Evolutionary conservation across 2,888 invertebrate genomes (phyloP).

Genomic region (Erebia palarica): DNA sequence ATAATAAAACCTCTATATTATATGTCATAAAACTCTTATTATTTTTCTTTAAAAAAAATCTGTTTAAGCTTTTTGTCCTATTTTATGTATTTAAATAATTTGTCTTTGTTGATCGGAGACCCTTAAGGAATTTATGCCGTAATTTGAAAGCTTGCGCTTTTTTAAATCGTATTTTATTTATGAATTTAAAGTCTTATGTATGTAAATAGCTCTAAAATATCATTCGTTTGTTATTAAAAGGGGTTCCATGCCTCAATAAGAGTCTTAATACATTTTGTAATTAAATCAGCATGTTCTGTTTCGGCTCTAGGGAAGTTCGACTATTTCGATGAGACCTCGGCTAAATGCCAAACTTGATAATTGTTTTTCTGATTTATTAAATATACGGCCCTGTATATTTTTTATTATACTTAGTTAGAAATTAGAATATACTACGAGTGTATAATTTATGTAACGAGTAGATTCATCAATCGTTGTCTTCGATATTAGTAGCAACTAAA

Average conservation of each 20-base stretch:
- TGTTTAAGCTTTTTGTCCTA: too few species aligned
- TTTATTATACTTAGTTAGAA: too few species aligned
- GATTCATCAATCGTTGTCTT: too few species aligned
- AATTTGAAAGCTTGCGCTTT: not conserved
- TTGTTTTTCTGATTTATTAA: slow-evolving; percentile 5
- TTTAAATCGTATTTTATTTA: not conserved
- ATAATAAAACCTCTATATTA: too few species aligned
- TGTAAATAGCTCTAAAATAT: not conserved
- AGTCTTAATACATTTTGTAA: slow-evolving; percentile 32
- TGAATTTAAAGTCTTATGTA: slow-evolving; percentile 1
- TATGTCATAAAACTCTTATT: too few species aligned
- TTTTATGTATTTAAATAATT: too few species aligned
- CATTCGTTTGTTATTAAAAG: slow-evolving; percentile 26
- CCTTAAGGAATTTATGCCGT: too few species aligned
- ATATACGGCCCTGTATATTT: not conserved
- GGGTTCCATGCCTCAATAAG: slow-evolving; percentile 24
- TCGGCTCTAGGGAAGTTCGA: slow-evolving; percentile 10
- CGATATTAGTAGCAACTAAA: too few species aligned
- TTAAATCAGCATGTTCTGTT: slow-evolving; percentile 28
- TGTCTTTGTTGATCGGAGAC: too few species aligned
- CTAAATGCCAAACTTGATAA: not conserved
- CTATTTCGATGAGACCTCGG: slow-evolving; percentile 17
- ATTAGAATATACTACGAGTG: too few species aligned
- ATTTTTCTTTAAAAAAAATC: too few species aligned
- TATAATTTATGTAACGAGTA: too few species aligned